Conservation (phyloP, 23 tunicate species). For the Halocynthia roretzi region DNA sequence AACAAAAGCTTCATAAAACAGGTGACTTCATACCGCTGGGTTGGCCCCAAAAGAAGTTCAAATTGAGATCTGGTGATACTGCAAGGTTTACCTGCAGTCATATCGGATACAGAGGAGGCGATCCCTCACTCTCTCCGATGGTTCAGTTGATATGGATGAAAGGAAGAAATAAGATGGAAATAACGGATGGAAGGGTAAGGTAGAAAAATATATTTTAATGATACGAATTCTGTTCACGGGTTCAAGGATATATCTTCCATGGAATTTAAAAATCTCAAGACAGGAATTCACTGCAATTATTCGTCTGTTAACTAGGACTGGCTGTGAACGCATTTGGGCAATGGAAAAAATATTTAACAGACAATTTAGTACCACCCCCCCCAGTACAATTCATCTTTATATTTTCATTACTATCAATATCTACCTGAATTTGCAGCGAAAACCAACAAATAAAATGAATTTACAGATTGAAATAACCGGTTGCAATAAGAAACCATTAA, state of each 20-base stretch:
- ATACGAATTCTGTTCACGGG: too few species aligned
- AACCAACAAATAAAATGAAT: not conserved
- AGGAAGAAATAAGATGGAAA: not conserved
- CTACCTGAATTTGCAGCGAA: not conserved
- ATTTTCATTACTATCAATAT: not conserved
- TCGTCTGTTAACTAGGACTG: too few species aligned
- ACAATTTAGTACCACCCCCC: too few species aligned
- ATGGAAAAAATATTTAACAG: too few species aligned
- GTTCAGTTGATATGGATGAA: constrained; percentile 17
- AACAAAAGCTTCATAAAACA: not conserved
- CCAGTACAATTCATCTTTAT: too few species aligned
- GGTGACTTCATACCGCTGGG: not conserved
- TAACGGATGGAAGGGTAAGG: constrained; percentile 13
- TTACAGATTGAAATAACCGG: constrained; percentile 12
- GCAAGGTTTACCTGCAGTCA: constrained; percentile 2
- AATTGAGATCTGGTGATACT: not conserved
- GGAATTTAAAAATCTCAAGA: too few species aligned
- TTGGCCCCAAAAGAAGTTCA: not conserved
- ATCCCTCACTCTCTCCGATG: constrained; percentile 5
- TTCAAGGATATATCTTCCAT: too few species aligned
- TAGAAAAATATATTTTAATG: not conserved
- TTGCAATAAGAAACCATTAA: constrained; percentile 18
- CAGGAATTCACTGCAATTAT: too few species aligned
- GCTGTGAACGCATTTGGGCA: too few species aligned
- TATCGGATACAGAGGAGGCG: constrained; percentile 18